Evolutionary conservation across 1,140 invertebrate genomes (phyloP).

Genomic region (Heterodera carotae): DNA sequence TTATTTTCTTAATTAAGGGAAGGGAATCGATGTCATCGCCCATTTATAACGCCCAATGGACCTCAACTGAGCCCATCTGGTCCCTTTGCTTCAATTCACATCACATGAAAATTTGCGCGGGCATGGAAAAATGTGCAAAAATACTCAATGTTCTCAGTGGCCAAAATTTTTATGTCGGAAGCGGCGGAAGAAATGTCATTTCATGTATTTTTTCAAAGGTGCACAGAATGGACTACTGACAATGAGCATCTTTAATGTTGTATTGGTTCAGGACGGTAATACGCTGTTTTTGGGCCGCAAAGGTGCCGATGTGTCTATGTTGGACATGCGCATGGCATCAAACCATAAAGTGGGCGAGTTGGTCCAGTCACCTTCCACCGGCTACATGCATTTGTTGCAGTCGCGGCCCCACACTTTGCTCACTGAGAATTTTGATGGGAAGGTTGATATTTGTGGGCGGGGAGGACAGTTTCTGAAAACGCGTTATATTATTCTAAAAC

Average conservation of each 20-base stretch:
- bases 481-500: background rate
- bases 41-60: conserved; percentile 37
- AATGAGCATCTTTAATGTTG: too few species aligned
- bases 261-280: conserved; percentile 36
- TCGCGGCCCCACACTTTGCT: conserved; percentile 26
- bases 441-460: too few species aligned
- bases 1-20: conserved; percentile 22
- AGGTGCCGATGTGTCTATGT: conserved; percentile 30
- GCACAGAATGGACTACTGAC: too few species aligned
- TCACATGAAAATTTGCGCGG: conserved; percentile 37
- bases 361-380: conserved; percentile 26
- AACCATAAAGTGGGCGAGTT: conserved; percentile 36
- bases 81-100: conserved; percentile 39
- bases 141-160: conserved; percentile 35
- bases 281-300: conserved; percentile 31
- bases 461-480: background rate
- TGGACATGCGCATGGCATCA: conserved; percentile 27
- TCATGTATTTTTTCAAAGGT: conserved; percentile 37
- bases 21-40: conserved; percentile 36
- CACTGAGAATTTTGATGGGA: conserved; percentile 42
- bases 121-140: conserved; percentile 36
- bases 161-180: conserved; percentile 33
- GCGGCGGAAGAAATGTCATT: conserved; percentile 37
- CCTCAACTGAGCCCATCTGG: conserved; percentile 30
- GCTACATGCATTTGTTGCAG: conserved; percentile 32